Base-by-base conservation (phyloP, 2,888 invertebrate genomes). In the Eristalis intricaria region DNA sequence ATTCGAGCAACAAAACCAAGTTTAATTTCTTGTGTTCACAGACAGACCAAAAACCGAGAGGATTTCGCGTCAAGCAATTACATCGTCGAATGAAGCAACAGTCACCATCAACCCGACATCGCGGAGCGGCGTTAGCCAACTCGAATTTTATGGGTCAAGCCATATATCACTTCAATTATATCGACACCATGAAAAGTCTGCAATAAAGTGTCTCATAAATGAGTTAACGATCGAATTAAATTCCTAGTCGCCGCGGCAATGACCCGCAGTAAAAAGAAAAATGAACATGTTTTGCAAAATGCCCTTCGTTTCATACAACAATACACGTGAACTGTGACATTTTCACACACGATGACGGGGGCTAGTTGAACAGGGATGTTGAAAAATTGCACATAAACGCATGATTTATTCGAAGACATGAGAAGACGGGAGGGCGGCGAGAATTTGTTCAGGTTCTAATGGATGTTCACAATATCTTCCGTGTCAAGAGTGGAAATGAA, bases 1-100 rank as follows among this genome's bases (percentile, higher is more conserved):
- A 35, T 35, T 11, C 32, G 23, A n/a, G 60, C 43, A 26, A 56
- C 68, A 71, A 69, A 50, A 50, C 69, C 26, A 66, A 68, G 15
- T 56, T 56, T 38, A 38, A 38, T 38, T 13, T 13, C 38, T 13
- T 38, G 2, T 38, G 13, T 38, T 38, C 38, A 13, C 38, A 38
- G 38, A 38, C 38, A 38, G 38, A 13, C 3, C 3, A 1, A 32
- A 32, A 11, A 38, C 2, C 11, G 2, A 38, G 11, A 38, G 40
- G 19, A 50, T 7, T 50, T 50, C n/a, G 19, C n/a, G 50, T 0
- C 5, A 50, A 50, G 19, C 50, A 50, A 50, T 50, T 50, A 50
- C 50, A 1, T n/a, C 19, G 50, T 50, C 7, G 38, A 38, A 13
- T 38, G 19, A 50, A 19, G 8, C 19, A 50, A 50, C 50, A 5